Evolutionary conservation across 2,888 invertebrate genomes (phyloP).

Genomic region (Diadegma fenestrale): DNA sequence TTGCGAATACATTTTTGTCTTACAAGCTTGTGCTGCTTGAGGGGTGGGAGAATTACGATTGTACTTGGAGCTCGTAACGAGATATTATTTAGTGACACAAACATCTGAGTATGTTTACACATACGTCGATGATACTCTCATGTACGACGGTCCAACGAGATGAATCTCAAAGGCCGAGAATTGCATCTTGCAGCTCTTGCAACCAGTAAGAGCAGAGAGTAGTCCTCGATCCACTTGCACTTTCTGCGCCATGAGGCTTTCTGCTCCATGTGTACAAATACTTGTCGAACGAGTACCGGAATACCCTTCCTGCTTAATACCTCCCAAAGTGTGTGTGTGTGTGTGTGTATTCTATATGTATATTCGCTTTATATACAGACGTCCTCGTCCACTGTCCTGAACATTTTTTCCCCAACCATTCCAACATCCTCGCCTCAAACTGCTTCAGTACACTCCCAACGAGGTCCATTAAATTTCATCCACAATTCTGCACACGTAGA

Average conservation of each 20-base stretch:
- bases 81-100: neutral
- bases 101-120: neutral
- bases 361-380: neutral
- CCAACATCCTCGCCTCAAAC: slow-evolving; percentile 26
- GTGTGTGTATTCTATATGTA: neutral
- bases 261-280: slow-evolving; percentile 43
- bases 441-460: neutral
- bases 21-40: neutral
- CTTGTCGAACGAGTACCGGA: slow-evolving; percentile 45
- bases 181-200: slow-evolving; percentile 19
- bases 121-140: neutral
- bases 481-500: slow-evolving; percentile 10
- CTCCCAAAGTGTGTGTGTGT: slow-evolving; percentile 27
- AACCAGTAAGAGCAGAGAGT: slow-evolving; percentile 8
- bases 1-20: neutral
- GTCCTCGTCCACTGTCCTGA: slow-evolving; percentile 38
- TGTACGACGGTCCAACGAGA: neutral
- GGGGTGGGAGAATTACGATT: neutral
- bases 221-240: slow-evolving; percentile 62
- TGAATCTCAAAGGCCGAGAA: slow-evolving; percentile 37
- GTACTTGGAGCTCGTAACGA: slow-evolving; percentile 10
- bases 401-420: slow-evolving; percentile 27
- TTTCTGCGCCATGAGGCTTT: slow-evolving; percentile 54
- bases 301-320: slow-evolving; percentile 47
- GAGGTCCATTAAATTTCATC: slow-evolving; percentile 12